phyloP scores from a whole-genome alignment of 2,888 invertebrate species.

The Diarsia rubi region DNA sequence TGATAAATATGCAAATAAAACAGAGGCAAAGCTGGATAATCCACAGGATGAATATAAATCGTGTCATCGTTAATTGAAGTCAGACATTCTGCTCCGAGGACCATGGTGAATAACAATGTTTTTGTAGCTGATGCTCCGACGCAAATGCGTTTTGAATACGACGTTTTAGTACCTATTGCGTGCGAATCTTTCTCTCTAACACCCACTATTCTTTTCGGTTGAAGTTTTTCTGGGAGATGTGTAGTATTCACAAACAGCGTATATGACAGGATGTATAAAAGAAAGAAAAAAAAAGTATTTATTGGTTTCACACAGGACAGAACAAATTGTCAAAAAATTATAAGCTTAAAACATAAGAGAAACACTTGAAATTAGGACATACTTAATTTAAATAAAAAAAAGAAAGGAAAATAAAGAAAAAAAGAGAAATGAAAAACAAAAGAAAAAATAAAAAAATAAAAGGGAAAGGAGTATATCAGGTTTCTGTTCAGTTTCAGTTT shows the following conservation, averaged over 20 bases:
- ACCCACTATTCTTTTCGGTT: not conserved
- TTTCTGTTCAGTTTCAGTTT: not conserved
- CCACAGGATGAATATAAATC: constrained; percentile 82
- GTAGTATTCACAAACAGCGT: not conserved
- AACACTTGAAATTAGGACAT: no score
- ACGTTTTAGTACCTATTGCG: constrained; percentile 13
- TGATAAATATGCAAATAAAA: constrained; percentile 79
- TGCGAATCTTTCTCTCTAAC: not conserved
- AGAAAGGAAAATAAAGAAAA: no score
- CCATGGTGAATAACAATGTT: constrained; percentile 73
- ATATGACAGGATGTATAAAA: not conserved
- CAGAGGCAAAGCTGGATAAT: constrained; percentile 75
- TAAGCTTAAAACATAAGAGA: no score
- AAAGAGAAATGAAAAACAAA: no score
- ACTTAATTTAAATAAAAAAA: no score
- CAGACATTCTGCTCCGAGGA: constrained; percentile 73
- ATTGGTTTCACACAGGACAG: no score
- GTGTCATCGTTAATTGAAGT: constrained; percentile 80
- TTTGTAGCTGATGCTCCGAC: constrained; percentile 57
- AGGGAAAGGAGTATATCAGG: not conserved
- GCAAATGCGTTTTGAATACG: constrained; percentile 59
- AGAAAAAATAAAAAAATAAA: no score
- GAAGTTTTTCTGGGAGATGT: not conserved
- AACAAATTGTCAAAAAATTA: no score
- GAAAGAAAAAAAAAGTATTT: no score